Percentiles rank a stretch among this genome's conserved stretches.
Conservation (phyloP, 1,140 invertebrate species). For the Vanessa atalanta region DNA sequence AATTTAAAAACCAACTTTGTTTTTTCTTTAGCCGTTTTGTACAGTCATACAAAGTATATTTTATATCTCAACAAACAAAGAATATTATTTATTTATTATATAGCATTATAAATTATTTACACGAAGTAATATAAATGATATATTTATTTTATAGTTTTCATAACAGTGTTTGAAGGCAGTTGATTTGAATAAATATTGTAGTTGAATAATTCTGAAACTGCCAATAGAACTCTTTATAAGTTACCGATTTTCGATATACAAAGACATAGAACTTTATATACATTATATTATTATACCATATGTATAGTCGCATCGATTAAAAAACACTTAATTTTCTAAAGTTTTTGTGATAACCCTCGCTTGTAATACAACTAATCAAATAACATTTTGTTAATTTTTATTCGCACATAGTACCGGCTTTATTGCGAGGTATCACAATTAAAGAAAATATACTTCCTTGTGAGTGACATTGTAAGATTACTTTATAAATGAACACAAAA, state of each 20-base stretch:
- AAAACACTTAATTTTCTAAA: slow-evolving; percentile 42
- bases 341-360: slow-evolving; percentile 77
- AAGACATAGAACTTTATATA: slow-evolving; percentile 63
- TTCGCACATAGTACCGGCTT: slow-evolving; percentile 29
- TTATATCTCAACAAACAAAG: slow-evolving; percentile 74
- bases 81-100: slow-evolving; percentile 74
- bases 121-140: slow-evolving; percentile 55
- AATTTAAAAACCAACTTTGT: slow-evolving; percentile 57
- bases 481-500: too few relatives aligned
- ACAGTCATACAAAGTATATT: slow-evolving; percentile 73
- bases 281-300: slow-evolving; percentile 49
- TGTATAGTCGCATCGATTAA: slow-evolving; percentile 29
- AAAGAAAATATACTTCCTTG: too few relatives aligned
- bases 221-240: slow-evolving; percentile 65
- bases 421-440: not conserved
- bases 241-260: slow-evolving; percentile 73
- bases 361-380: slow-evolving; percentile 81
- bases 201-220: slow-evolving; percentile 59
- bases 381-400: slow-evolving; percentile 65
- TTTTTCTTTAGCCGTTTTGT: slow-evolving; percentile 65
- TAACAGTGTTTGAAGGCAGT: slow-evolving; percentile 60
- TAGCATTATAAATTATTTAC: slow-evolving; percentile 71
- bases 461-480: too few relatives aligned
- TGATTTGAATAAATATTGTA: slow-evolving; percentile 57
- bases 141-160: slow-evolving; percentile 65